Base-by-base conservation (phyloP, 2,797 vertebrate genomes). In the Sciurus vulgaris region DNA sequence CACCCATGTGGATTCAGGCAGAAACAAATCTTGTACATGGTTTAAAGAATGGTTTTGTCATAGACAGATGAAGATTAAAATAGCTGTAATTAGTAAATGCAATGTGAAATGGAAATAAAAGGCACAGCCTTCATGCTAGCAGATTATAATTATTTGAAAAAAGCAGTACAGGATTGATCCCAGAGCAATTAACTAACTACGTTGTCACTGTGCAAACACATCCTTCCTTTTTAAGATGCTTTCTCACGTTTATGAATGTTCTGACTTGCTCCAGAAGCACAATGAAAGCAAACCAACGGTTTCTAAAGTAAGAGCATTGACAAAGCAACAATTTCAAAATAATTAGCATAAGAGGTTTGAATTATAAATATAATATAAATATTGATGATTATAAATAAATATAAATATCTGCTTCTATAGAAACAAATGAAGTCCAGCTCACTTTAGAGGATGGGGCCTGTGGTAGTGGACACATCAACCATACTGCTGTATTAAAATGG, bases 381-480 rank as follows among this genome's bases (percentile, higher is more conserved):
- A 38, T 38, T 38, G 3, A 38, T 38, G 38, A 38, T 38, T 38
- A 38, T 38, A 38, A 38, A 4, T 38, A 38, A 38, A 38, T 67
- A 2, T 61, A 94, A 96, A 89, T 84, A 88, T 85, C 92, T 92
- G 59, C 93, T 88, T 95, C 73, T 83, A 69, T 56, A 86, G 92
- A 95, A 88, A 92, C 78, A 91, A 78, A 89, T 33, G 24, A 85
- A 95, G 49, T 69, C 65, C 65, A 69, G 79, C 14, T 63, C 79
- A 85, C 63, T 89, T 95, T 51, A 77, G 73, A 93, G 63, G 13
- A n/a, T 72, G 63, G 41, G 28, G 14, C 22, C 86, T 2, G 15
- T 22, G 59, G 85, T 41, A 35, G 86, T 47, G 76, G 18, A 11
- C 56, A 70, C 18, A 78, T 15, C 44, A 56, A 41, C 49, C 20